phyloP scores from a whole-genome alignment of 2,888 invertebrate genomes.

The Lochmaea crataegi region DNA sequence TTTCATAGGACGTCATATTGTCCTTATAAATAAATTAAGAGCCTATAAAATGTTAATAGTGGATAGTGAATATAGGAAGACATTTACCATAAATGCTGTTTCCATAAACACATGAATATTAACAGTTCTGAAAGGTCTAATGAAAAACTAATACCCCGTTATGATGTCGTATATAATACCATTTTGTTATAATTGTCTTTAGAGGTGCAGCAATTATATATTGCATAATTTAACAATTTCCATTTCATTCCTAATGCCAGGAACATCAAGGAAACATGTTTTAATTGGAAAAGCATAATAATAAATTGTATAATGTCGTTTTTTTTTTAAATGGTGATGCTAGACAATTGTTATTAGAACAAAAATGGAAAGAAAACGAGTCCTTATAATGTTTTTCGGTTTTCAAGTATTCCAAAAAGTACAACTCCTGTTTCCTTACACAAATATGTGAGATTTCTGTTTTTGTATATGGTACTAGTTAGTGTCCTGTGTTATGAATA shows the following conservation, averaged over 20 bases:
- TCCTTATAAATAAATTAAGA: too few relatives aligned
- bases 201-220: conserved; percentile 31
- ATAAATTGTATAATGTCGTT: not conserved
- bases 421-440: too few relatives aligned
- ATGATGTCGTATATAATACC: conserved; percentile 13
- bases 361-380: too few relatives aligned
- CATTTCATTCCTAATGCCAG: conserved; percentile 20
- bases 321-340: not conserved
- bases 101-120: conserved; percentile 24
- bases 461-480: too few relatives aligned
- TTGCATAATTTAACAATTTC: conserved; percentile 31
- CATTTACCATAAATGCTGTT: conserved; percentile 10
- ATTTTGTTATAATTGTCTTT: conserved; percentile 32
- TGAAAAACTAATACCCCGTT: conserved; percentile 14
- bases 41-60: too few relatives aligned
- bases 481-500: too few relatives aligned
- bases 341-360: too few relatives aligned
- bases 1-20: too few relatives aligned
- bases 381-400: too few relatives aligned
- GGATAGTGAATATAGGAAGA: not conserved
- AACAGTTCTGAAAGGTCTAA: conserved; percentile 12
- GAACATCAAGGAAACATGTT: not conserved
- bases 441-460: too few relatives aligned
- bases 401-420: too few relatives aligned
- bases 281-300: not conserved